These are phyloP conservation scores for Pteropus rufus DNA, from an alignment of 2,797 vertebrate species.

Conservation along the genomic window DNA sequence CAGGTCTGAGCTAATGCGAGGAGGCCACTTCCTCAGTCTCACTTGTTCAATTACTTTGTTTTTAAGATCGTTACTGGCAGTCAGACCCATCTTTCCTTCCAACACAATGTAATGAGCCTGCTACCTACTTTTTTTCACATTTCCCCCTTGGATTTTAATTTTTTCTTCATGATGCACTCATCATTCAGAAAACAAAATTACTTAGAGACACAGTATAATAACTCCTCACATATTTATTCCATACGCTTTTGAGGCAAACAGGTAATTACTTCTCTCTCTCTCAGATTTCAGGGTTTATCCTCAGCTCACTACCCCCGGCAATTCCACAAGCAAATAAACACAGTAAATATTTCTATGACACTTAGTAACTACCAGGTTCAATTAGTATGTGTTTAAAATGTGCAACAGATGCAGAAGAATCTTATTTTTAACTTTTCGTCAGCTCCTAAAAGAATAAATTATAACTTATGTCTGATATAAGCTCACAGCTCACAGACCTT, in stretches of 20 bases:
- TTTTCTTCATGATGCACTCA: not conserved
- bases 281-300: conserved; percentile 20
- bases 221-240: conserved; percentile 12
- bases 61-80: not conserved
- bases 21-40: not conserved
- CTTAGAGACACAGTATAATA: not conserved
- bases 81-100: not conserved
- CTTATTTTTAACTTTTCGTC: not conserved
- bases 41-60: not conserved
- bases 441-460: conserved; percentile 21
- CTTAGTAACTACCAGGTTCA: not conserved
- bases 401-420: not conserved
- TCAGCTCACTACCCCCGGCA: not conserved
- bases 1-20: not conserved
- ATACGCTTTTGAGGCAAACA: conserved; percentile 28
- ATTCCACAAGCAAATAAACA: not conserved
- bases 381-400: conserved; percentile 33
- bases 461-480: conserved; percentile 3
- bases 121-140: not conserved
- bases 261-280: conserved; percentile 29
- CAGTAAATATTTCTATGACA: conserved; percentile 23
- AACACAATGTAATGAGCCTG: not conserved
- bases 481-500: not conserved
- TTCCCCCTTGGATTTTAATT: conserved; percentile 33
- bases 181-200: conserved; percentile 27